Evolutionary conservation across 2,113 vertebrate species (phyloP).

Genomic region (Labeo catla): DNA sequence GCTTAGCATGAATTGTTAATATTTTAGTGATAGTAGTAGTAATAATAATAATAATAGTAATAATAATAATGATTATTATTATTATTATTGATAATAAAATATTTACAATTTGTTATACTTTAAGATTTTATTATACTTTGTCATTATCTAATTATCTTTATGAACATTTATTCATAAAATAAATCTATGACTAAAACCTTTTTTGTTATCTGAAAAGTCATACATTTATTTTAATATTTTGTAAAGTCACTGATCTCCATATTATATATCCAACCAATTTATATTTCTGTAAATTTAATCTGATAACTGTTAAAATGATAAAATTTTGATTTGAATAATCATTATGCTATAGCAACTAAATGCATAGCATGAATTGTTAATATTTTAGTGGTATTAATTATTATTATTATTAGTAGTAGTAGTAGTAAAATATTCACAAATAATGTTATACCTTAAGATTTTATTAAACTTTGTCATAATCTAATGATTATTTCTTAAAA

Average conservation of each 20-base stretch:
- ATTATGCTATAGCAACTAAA: neutral
- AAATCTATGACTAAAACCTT: neutral
- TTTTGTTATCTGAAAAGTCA: too few species aligned
- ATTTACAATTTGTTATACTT: too few species aligned
- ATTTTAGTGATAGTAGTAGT: neutral
- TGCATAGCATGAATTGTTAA: neutral
- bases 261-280: neutral
- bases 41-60: neutral
- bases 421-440: too few species aligned
- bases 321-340: neutral
- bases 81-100: too few species aligned
- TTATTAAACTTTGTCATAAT: neutral
- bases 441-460: too few species aligned
- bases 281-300: neutral
- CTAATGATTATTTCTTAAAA: too few species aligned
- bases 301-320: neutral
- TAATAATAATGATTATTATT: neutral
- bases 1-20: neutral
- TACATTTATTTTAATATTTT: too few species aligned
- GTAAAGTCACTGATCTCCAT: neutral
- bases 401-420: neutral
- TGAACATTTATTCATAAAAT: neutral
- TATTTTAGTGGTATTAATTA: neutral
- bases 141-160: neutral
- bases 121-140: too few species aligned